A percentile compares a stretch with the other conserved stretches of the same genome.
These are phyloP conservation scores for Numenius arquata DNA, from an alignment of 2,113 vertebrate species.

Conservation along the genomic window DNA sequence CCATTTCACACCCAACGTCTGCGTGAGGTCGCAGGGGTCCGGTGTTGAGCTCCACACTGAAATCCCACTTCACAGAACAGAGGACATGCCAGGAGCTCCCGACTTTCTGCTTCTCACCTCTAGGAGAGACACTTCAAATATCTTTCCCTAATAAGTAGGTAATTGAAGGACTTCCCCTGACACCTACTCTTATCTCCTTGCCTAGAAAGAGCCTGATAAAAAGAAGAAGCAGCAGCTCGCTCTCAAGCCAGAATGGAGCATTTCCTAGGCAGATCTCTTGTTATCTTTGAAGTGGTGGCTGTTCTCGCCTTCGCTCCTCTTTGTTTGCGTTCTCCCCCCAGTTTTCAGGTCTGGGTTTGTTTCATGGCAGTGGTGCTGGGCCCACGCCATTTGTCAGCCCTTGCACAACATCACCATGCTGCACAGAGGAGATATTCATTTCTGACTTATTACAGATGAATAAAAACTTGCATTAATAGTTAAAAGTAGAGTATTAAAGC, in stretches of 20 bases:
- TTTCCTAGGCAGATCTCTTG: neutral
- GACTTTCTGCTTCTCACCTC: neutral
- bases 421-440: conserved; percentile 6
- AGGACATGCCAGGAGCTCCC: neutral
- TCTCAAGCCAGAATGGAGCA: neutral
- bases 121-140: neutral
- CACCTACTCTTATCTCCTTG: neutral
- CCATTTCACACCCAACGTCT: accelerated
- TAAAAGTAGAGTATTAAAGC: conserved; percentile 68
- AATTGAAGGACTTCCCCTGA: neutral
- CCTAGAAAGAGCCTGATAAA: neutral
- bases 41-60: neutral
- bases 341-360: neutral
- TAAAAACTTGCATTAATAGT: conserved; percentile 75
- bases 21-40: accelerated
- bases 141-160: neutral
- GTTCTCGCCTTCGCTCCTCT: accelerated
- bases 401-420: neutral
- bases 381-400: neutral
- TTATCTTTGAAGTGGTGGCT: neutral
- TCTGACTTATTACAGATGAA: conserved; percentile 63
- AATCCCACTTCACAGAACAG: neutral
- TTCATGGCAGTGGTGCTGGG: neutral
- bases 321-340: neutral
- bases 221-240: neutral